Conservation (phyloP, 2,888 invertebrate genomes). For the Drosophila pseudotakahashii region DNA sequence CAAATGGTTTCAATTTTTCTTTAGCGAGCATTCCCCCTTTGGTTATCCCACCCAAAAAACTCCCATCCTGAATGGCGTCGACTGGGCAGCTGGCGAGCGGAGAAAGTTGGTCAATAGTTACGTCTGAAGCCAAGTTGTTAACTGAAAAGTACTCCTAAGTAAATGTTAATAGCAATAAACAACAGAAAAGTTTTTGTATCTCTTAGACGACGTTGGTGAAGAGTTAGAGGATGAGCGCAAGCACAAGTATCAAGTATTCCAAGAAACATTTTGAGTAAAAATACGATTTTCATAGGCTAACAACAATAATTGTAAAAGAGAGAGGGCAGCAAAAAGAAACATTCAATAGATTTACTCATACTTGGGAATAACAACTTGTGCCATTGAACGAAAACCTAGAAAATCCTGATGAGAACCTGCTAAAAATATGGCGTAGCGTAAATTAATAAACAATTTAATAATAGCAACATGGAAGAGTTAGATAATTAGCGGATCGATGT, state of each 20-base stretch:
- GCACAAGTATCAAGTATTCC: conserved; percentile 20
- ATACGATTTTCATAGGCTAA: conserved; percentile 38
- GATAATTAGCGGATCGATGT: conserved; percentile 41
- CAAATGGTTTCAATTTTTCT: conserved; percentile 40
- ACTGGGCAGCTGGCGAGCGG: conserved; percentile 11
- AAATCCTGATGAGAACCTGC: conserved; percentile 9
- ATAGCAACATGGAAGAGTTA: conserved; percentile 18
- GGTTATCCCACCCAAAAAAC: conserved; percentile 6
- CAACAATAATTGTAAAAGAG: conserved; percentile 37
- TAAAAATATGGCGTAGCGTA: conserved; percentile 58
- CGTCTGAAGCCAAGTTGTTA: conserved; percentile 65
- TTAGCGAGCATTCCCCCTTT: conserved; percentile 15
- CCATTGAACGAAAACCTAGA: conserved; percentile 1
- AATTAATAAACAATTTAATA: conserved; percentile 25
- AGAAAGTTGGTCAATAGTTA: conserved; percentile 46
- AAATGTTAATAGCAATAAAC: conserved; percentile 54
- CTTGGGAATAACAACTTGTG: conserved; percentile 37
- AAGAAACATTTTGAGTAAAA: conserved; percentile 28
- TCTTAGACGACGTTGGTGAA: conserved; percentile 7
- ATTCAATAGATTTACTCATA: conserved; percentile 47
- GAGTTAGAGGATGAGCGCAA: conserved; percentile 5
- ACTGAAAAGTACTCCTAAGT: conserved; percentile 70
- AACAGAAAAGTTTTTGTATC: conserved; percentile 43
- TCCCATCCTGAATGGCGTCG: conserved; percentile 21
- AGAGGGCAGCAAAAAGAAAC: conserved; percentile 6